Conservation (phyloP, 1,140 invertebrate genomes). For the Platyscapa corneri region DNA sequence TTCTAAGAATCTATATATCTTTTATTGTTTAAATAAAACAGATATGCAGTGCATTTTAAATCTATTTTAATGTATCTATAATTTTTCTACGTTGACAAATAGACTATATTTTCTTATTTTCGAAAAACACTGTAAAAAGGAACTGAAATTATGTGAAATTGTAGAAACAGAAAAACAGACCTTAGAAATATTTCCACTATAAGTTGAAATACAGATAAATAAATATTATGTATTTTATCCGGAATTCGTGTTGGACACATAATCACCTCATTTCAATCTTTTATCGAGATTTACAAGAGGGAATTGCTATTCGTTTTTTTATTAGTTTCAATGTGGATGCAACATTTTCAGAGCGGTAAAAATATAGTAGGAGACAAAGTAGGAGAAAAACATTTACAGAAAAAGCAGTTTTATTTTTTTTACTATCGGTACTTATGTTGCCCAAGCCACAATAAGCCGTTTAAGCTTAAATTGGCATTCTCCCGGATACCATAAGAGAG, state of each 20-base stretch:
- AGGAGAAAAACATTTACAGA: conserved; percentile 5
- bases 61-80: too few species aligned
- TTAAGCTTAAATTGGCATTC: conserved; percentile 41
- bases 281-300: not conserved
- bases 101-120: too few species aligned
- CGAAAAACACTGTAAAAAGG: not conserved
- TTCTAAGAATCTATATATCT: too few species aligned
- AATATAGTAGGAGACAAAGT: not conserved
- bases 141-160: not conserved
- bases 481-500: not conserved
- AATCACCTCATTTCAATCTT: not conserved
- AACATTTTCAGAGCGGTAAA: not conserved
- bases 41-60: too few species aligned
- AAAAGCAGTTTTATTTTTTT: conserved; percentile 29
- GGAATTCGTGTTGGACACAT: not conserved
- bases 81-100: too few species aligned
- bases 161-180: too few species aligned
- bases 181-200: not conserved
- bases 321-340: conserved; percentile 1
- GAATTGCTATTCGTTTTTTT: not conserved
- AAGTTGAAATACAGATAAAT: not conserved
- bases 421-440: conserved; percentile 22
- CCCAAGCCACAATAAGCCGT: conserved; percentile 37
- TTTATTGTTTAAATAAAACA: too few species aligned
- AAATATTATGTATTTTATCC: not conserved